Evolutionary conservation across 2,797 vertebrate genomes (phyloP).

Genomic region (Platalea minor): DNA sequence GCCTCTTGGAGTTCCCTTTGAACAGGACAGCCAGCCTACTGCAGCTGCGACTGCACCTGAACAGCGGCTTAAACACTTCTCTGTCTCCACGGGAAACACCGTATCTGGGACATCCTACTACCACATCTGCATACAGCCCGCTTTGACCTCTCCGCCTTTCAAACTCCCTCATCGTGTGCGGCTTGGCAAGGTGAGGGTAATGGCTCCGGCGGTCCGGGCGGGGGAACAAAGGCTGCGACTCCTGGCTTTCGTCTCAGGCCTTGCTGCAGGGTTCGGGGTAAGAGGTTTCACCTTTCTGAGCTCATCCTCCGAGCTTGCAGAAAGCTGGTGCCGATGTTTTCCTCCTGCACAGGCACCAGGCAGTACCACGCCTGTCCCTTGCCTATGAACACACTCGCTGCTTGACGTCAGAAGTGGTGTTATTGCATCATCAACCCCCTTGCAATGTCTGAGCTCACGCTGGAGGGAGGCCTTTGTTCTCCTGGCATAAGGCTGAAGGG

Average conservation of each 20-base stretch:
- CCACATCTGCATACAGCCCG: not conserved
- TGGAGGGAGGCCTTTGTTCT: not conserved
- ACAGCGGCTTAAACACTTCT: not conserved
- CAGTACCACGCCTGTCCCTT: not conserved
- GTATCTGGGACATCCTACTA: not conserved
- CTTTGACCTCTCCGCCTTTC: not conserved
- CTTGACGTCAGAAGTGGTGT: not conserved
- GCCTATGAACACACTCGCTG: fast-evolving
- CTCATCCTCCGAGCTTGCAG: too few species aligned
- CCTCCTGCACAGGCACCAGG: too few species aligned
- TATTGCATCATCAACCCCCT: fast-evolving
- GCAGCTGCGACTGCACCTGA: not conserved
- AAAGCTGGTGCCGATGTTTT: not conserved
- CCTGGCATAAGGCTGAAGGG: not conserved
- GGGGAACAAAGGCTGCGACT: not conserved
- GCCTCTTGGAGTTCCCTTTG: not conserved
- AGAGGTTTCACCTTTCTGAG: not conserved
- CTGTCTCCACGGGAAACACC: not conserved
- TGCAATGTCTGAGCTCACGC: not conserved
- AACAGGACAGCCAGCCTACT: not conserved
- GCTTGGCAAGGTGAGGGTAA: not conserved
- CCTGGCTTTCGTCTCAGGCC: not conserved
- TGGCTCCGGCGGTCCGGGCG: fast-evolving
- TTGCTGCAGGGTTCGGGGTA: not conserved
- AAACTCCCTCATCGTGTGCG: not conserved